phyloP scores from a whole-genome alignment of 2,797 vertebrate genomes.

The Sebastes hubbsi region DNA sequence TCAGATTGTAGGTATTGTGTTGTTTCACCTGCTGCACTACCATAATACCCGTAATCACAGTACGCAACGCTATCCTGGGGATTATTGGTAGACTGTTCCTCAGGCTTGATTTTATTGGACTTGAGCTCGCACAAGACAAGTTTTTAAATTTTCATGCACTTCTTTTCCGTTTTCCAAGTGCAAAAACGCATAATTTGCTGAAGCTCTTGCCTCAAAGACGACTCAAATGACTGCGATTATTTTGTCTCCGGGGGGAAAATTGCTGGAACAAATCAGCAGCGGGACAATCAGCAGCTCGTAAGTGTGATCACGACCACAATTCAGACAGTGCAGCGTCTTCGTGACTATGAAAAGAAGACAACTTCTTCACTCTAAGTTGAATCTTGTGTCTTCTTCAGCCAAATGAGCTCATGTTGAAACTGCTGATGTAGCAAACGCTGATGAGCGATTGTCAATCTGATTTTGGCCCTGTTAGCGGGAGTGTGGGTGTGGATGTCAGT shows the following conservation, averaged over 20 bases:
- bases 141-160: not conserved
- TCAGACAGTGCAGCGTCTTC: not conserved
- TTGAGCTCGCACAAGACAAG: not conserved
- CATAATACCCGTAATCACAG: not conserved
- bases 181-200: constrained; percentile 11
- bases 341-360: not conserved
- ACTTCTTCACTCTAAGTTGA: not conserved
- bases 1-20: constrained; percentile 1
- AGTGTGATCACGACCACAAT: constrained; percentile 12
- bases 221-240: constrained; percentile 38
- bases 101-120: not conserved
- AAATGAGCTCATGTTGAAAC: not conserved
- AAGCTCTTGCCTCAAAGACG: constrained; percentile 24
- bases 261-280: constrained; percentile 36
- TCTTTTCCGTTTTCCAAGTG: constrained; percentile 10
- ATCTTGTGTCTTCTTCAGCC: not conserved
- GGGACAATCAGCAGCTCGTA: constrained; percentile 18
- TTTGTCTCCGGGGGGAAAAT: constrained; percentile 29
- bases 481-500: not conserved
- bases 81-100: not conserved
- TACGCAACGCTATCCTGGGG: not conserved
- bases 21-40: not conserved
- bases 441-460: not conserved
- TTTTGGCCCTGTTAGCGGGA: not conserved
- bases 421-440: not conserved